Evolutionary conservation across 2,888 invertebrate species (phyloP), one percentile per base, ranked within the genome.

Genomic region (Cremastinae sp.): DNA sequence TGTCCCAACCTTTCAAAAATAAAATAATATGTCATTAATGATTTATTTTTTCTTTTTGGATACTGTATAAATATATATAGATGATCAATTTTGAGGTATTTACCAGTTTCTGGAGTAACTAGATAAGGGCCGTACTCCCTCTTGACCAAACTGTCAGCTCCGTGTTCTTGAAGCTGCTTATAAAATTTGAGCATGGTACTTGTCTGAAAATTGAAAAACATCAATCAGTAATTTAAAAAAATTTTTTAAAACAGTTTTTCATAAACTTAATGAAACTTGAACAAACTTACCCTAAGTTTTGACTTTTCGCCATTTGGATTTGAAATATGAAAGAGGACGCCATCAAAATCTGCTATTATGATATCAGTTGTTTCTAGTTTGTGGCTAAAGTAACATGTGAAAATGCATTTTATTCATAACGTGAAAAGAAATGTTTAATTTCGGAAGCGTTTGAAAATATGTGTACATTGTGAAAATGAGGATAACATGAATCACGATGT

Each of bases 171-270:
- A 87, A 99, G 93, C 91, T 99, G 98, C 91, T 97, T 96, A 91
- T 97, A 99, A 93, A 99, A 99, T 91, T 99, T 99, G 87, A 99
- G 92, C 85, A 97, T 95, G 92, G 99, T 99, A 93, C 98, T 99
- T 91, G 97, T 95, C 98, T 98, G 90, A 59, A 81, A 84, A 74
- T n/a, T n/a, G 49, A 65, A 61, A 39, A 64, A 53, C n/a, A 66
- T 10, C 12, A 14, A 78, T 14, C 20, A 61, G 53, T 61, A 16
- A 59, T 12, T n/a, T 22, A 12, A 35, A 47, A 61, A 51, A 16
- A 20, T 37, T 7, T 16, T 7, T n/a, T 20, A 43, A 47, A 14
- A 1, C 1, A 8, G 9, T 1, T 16, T 1, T 18, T 8, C 8
- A 16, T 28, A 8, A 7, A 45, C 22, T 49, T 0, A 14, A 4